phyloP scores from a whole-genome alignment of 2,797 vertebrate genomes.

The Bufotes viridis region DNA sequence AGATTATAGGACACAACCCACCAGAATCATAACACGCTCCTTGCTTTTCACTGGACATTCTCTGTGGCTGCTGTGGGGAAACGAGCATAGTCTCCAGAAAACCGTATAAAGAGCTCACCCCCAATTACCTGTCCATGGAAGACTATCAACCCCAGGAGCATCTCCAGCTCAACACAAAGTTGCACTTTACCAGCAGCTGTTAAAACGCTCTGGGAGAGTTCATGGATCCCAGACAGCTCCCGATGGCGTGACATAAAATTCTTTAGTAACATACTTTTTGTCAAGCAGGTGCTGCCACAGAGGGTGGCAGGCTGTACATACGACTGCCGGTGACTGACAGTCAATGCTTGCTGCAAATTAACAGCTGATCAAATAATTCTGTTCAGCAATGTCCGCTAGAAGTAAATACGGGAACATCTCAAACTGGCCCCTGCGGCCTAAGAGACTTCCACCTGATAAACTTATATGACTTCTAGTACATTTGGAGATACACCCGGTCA shows the following conservation, averaged over 20 bases:
- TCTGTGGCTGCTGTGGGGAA: not conserved
- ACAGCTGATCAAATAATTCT: conserved; percentile 53
- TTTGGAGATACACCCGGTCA: not conserved
- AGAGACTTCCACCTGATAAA: not conserved
- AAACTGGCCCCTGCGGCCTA: not conserved
- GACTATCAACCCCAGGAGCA: not conserved
- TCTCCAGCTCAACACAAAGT: not conserved
- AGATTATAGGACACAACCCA: too few relatives aligned
- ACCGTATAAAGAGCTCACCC: not conserved
- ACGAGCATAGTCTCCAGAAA: not conserved
- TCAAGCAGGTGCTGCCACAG: conserved; percentile 1
- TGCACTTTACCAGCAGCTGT: not conserved
- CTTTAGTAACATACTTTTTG: not conserved
- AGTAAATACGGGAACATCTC: not conserved
- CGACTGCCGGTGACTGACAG: not conserved
- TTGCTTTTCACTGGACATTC: too few relatives aligned
- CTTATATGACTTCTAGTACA: not conserved
- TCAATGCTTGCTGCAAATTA: not conserved
- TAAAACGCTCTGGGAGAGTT: not conserved
- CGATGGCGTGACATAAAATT: not conserved
- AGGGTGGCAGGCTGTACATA: conserved; percentile 3
- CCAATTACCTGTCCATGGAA: not conserved
- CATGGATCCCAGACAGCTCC: not conserved
- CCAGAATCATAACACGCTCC: too few relatives aligned
- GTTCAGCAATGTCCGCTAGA: not conserved